These are phyloP conservation scores for Drosophila pullipes DNA, from an alignment of 2,888 invertebrate genomes.

Conservation along the genomic window DNA sequence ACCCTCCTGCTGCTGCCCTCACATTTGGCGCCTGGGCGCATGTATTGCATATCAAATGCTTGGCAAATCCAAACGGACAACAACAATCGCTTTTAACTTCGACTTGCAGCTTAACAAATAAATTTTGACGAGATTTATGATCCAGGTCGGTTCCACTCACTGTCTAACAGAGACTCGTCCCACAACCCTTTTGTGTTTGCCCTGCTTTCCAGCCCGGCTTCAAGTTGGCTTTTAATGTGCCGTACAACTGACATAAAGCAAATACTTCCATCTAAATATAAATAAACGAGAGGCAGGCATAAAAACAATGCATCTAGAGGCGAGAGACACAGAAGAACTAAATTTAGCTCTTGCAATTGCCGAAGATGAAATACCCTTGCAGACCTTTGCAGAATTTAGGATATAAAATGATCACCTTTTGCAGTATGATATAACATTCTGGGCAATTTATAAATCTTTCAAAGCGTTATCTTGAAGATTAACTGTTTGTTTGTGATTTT, in stretches of 20 bases:
- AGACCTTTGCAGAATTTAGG: neutral
- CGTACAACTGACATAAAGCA: slow-evolving; percentile 68
- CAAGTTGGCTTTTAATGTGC: slow-evolving; percentile 62
- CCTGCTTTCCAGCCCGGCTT: slow-evolving; percentile 41
- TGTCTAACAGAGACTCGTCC: slow-evolving; percentile 36
- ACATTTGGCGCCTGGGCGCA: slow-evolving; percentile 57
- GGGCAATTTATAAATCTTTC: neutral
- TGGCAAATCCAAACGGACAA: slow-evolving; percentile 28
- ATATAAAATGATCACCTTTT: neutral
- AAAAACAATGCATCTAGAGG: slow-evolving; percentile 25
- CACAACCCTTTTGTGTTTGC: neutral
- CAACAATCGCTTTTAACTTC: slow-evolving; percentile 31
- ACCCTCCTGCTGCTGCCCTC: slow-evolving; percentile 8
- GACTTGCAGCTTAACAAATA: slow-evolving; percentile 70
- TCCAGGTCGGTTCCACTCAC: slow-evolving; percentile 47
- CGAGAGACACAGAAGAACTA: slow-evolving; percentile 22
- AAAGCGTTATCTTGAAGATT: neutral
- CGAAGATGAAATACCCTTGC: slow-evolving; percentile 20
- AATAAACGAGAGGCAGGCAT: slow-evolving; percentile 63
- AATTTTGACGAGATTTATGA: slow-evolving; percentile 75
- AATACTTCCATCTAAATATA: slow-evolving; percentile 77
- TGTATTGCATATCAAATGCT: slow-evolving; percentile 72
- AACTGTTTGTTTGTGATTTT: neutral
- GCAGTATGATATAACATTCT: neutral
- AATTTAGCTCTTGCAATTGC: neutral